These are phyloP conservation scores for Ia io DNA, from an alignment of 2,113 vertebrate species.

Conservation along the genomic window DNA sequence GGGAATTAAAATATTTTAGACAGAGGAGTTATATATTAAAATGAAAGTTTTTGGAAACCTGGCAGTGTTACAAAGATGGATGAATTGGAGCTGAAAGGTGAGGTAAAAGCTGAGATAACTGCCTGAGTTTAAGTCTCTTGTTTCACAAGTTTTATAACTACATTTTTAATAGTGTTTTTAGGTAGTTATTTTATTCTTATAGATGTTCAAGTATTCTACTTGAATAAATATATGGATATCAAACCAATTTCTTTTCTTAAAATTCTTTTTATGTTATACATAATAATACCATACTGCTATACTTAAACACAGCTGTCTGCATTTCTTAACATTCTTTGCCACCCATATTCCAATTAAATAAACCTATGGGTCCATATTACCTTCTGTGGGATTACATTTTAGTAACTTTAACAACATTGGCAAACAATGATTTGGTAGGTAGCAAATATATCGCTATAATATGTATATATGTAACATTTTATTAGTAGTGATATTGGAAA, in stretches of 20 bases:
- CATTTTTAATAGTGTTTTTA: background rate
- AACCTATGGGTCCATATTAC: background rate
- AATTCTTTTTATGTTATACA: background rate
- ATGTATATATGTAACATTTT: background rate
- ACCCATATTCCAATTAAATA: background rate
- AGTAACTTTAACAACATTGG: constrained; percentile 9
- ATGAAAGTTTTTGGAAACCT: background rate
- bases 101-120: background rate
- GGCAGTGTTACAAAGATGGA: background rate
- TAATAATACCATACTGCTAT: background rate
- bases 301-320: background rate
- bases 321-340: background rate
- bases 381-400: background rate
- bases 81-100: background rate
- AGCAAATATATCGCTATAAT: background rate
- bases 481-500: background rate
- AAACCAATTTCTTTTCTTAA: background rate
- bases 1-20: background rate
- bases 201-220: background rate
- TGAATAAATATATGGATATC: background rate
- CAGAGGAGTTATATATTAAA: background rate
- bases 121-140: background rate
- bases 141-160: background rate
- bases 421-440: background rate
- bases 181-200: background rate